phyloP scores from a whole-genome alignment of 2,113 vertebrate species.

The human (Homo sapiens) region DNA sequence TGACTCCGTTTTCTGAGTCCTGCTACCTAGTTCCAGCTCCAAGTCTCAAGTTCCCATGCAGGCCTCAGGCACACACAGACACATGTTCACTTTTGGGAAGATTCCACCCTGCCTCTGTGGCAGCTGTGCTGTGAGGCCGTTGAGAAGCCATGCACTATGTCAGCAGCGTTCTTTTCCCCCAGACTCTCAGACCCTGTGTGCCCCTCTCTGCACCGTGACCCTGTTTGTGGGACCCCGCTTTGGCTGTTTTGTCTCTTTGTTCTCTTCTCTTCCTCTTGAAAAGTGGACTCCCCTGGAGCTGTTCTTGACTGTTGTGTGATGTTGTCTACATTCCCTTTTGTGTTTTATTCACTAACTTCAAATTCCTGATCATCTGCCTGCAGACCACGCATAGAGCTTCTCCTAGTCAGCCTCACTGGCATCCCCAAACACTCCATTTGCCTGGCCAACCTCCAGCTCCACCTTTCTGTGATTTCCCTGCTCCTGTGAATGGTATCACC shows the following conservation, averaged over 20 bases:
- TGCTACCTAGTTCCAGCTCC: background rate
- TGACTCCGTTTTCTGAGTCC: background rate
- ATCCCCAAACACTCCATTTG: fast-evolving
- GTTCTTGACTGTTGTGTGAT: fast-evolving
- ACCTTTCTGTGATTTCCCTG: background rate
- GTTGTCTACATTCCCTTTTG: background rate
- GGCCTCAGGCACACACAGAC: fast-evolving
- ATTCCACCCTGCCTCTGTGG: fast-evolving
- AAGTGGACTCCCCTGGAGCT: too few species aligned
- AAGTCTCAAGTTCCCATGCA: too few species aligned
- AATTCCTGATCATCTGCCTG: fast-evolving
- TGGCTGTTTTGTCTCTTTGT: background rate
- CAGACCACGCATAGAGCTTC: fast-evolving
- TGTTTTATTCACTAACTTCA: background rate
- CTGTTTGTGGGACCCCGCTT: fast-evolving
- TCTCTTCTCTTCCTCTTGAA: background rate
- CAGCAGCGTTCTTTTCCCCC: too few species aligned
- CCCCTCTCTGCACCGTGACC: too few species aligned
- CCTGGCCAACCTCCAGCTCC: background rate
- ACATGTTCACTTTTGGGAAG: fast-evolving
- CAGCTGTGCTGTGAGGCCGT: too few species aligned
- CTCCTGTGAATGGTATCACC: background rate
- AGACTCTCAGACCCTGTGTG: fast-evolving
- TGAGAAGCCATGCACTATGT: background rate
- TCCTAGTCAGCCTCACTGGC: background rate